Conservation (phyloP, 1,140 invertebrate genomes). For the Anoplophora glabripennis region DNA sequence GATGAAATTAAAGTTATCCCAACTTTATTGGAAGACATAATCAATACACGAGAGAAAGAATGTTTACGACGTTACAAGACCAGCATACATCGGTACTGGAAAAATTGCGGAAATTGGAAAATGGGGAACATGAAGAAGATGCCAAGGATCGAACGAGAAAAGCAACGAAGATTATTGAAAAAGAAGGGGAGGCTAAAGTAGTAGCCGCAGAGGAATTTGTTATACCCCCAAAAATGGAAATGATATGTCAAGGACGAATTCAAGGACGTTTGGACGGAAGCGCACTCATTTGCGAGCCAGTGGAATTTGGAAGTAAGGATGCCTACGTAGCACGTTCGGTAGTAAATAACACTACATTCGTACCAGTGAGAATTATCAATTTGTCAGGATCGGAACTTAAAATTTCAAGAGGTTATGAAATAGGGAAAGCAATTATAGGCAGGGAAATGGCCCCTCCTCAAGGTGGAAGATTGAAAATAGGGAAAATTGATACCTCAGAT, state of each 20-base stretch:
- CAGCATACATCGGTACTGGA: no score
- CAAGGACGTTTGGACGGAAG: no score
- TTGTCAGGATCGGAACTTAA: neutral
- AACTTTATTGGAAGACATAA: neutral
- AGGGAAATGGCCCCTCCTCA: neutral
- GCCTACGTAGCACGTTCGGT: neutral
- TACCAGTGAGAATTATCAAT: neutral
- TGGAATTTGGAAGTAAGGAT: neutral
- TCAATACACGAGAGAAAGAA: no score
- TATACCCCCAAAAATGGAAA: no score
- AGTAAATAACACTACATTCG: neutral
- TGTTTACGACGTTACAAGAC: no score
- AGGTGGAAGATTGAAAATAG: neutral
- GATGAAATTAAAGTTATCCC: neutral
- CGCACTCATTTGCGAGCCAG: neutral
- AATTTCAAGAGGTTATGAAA: neutral
- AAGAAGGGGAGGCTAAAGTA: no score
- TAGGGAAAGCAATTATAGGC: neutral
- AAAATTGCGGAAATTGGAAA: no score
- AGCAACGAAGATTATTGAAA: no score
- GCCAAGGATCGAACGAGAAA: no score
- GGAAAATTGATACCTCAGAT: neutral
- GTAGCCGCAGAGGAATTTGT: no score
- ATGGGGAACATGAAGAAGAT: no score
- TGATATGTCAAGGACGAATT: no score